phyloP scores from a whole-genome alignment of 2,797 vertebrate species.

The Emys orbicularis region DNA sequence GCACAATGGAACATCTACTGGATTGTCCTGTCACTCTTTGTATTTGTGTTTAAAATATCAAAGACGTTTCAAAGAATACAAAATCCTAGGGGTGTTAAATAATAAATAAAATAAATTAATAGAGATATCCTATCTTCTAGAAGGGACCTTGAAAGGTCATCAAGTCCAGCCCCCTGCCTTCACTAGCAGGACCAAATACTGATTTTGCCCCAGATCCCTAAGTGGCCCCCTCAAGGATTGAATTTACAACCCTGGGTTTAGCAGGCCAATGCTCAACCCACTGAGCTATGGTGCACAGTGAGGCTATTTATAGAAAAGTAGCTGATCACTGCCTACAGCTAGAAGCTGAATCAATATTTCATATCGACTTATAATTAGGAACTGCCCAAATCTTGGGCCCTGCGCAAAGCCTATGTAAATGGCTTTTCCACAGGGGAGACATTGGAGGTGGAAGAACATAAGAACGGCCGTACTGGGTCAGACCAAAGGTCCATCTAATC shows the following conservation, averaged over 20 bases:
- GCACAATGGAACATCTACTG: neutral
- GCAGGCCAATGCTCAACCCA: too few species aligned
- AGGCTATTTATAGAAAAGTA: neutral
- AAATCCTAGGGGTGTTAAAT: neutral
- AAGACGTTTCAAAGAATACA: neutral
- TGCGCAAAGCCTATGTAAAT: neutral
- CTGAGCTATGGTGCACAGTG: fast-evolving
- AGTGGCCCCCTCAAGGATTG: too few species aligned
- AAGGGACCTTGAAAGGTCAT: too few species aligned
- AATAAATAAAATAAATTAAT: too few species aligned
- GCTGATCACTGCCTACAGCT: conserved; percentile 1
- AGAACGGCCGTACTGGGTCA: too few species aligned
- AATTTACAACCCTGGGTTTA: too few species aligned
- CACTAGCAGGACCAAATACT: too few species aligned
- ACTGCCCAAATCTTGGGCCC: neutral
- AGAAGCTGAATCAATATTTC: neutral
- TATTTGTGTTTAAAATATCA: conserved; percentile 7
- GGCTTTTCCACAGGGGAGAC: neutral
- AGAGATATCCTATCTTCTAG: too few species aligned
- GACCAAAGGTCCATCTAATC: too few species aligned
- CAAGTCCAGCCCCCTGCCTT: too few species aligned
- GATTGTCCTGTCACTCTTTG: neutral
- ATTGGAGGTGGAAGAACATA: neutral
- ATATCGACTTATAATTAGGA: neutral
- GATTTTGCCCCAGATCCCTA: too few species aligned